These are phyloP conservation scores for Colius striatus DNA, from an alignment of 2,113 vertebrate species.

Conservation along the genomic window DNA sequence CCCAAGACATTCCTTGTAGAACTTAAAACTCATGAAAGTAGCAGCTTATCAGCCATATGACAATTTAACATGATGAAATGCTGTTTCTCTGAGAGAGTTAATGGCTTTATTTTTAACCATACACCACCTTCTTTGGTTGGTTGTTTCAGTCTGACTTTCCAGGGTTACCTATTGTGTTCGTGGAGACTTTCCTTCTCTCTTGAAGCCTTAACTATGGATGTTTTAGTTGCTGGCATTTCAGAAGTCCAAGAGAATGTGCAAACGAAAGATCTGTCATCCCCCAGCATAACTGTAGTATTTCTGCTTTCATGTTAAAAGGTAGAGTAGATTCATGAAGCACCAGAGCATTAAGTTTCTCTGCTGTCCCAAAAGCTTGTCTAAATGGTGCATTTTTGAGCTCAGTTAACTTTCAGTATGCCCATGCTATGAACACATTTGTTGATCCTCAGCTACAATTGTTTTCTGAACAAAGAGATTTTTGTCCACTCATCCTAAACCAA, in stretches of 20 bases:
- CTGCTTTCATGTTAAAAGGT: neutral
- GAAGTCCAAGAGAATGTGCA: neutral
- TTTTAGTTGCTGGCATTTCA: neutral
- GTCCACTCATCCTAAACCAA: neutral
- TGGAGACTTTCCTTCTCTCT: neutral
- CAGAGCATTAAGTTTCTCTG: neutral
- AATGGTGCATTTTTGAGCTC: neutral
- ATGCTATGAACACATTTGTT: neutral
- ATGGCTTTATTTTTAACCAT: neutral
- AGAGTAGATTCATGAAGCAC: neutral
- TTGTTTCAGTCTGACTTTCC: neutral
- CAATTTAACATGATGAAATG: neutral
- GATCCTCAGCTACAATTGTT: conserved; percentile 39
- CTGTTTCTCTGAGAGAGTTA: neutral
- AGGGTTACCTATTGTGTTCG: neutral
- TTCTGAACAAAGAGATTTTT: conserved; percentile 55
- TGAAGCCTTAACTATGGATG: neutral
- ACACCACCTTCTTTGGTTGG: neutral
- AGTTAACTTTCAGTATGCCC: neutral
- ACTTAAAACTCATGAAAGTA: neutral
- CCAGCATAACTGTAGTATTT: neutral
- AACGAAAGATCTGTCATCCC: neutral
- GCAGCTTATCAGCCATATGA: neutral
- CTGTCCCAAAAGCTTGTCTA: neutral
- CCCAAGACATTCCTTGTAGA: neutral